Percentiles rank a stretch among this genome's conserved stretches.
Conservation (phyloP, 2,113 vertebrate species). For the Callaeas wilsoni region DNA sequence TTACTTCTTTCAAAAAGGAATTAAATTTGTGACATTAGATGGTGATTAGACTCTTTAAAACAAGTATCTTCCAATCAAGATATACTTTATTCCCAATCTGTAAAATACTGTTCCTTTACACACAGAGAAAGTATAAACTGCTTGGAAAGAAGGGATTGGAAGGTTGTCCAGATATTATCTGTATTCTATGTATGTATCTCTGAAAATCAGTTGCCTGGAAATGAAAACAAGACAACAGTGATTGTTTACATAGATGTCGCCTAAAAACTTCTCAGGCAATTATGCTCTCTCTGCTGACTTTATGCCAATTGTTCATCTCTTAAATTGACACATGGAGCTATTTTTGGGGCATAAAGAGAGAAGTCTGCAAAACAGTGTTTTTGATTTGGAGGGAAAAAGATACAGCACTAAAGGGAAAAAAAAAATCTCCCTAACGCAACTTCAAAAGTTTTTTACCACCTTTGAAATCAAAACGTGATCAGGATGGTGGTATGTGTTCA, state of each 20-base stretch:
- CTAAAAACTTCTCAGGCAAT: not conserved
- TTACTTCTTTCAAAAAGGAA: not conserved
- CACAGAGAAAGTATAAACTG: not conserved
- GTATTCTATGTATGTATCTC: not conserved
- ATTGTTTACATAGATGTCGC: conserved; percentile 23
- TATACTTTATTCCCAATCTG: not conserved
- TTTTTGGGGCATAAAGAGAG: not conserved
- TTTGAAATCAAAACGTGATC: not conserved
- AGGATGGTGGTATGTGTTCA: not conserved
- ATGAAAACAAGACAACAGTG: conserved; percentile 47
- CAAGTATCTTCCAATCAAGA: not conserved
- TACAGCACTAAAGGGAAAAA: not conserved
- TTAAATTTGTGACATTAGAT: not conserved
- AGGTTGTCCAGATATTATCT: conserved; percentile 9
- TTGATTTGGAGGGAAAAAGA: not conserved
- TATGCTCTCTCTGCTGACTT: not conserved
- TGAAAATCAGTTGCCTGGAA: conserved; percentile 43
- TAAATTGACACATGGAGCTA: not conserved
- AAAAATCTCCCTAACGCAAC: accelerated
- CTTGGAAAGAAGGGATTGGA: not conserved
- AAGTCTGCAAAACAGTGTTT: not conserved
- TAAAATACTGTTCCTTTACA: not conserved
- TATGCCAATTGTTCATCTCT: not conserved
- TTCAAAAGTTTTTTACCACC: not conserved
- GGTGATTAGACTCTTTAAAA: not conserved